Percentiles rank a stretch among this genome's conserved stretches.
Evolutionary conservation across 2,113 vertebrate species (phyloP).

Genomic region (Bubo scandiacus): DNA sequence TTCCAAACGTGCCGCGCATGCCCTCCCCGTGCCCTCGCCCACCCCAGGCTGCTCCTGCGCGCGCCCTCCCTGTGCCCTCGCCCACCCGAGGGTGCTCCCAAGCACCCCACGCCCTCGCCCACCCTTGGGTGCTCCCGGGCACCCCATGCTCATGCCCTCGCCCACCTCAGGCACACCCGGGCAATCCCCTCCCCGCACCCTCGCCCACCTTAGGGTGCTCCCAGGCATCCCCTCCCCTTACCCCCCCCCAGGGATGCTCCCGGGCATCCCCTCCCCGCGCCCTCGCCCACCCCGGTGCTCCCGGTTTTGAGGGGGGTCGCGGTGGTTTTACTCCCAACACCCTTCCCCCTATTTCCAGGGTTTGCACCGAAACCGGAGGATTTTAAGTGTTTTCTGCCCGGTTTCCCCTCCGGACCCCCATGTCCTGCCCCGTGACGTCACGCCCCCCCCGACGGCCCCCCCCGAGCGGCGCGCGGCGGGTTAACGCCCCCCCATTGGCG

Average conservation of each 20-base stretch:
- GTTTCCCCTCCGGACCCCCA: not conserved
- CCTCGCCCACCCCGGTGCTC: too few species aligned
- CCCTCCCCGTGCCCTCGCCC: fast-evolving
- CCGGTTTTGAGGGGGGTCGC: not conserved
- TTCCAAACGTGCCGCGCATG: fast-evolving
- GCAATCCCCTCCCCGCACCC: too few species aligned
- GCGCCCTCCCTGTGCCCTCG: fast-evolving
- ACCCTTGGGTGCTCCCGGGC: not conserved
- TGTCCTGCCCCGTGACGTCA: not conserved
- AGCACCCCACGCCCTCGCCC: not conserved
- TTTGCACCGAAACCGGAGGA: not conserved
- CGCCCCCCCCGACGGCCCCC: not conserved
- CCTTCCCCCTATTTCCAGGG: too few species aligned
- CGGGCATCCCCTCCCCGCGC: not conserved
- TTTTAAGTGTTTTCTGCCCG: not conserved
- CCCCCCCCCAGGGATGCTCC: not conserved
- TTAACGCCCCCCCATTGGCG: not conserved
- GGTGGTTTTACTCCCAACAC: not conserved
- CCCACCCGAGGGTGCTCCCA: fast-evolving
- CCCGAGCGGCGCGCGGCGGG: not conserved
- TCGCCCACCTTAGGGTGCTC: not conserved
- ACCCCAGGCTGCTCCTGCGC: not conserved
- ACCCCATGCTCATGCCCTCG: not conserved
- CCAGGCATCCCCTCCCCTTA: not conserved
- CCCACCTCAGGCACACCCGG: too few species aligned